Evolutionary conservation across 2,113 vertebrate species (phyloP).

Genomic region (Buteo buteo): DNA sequence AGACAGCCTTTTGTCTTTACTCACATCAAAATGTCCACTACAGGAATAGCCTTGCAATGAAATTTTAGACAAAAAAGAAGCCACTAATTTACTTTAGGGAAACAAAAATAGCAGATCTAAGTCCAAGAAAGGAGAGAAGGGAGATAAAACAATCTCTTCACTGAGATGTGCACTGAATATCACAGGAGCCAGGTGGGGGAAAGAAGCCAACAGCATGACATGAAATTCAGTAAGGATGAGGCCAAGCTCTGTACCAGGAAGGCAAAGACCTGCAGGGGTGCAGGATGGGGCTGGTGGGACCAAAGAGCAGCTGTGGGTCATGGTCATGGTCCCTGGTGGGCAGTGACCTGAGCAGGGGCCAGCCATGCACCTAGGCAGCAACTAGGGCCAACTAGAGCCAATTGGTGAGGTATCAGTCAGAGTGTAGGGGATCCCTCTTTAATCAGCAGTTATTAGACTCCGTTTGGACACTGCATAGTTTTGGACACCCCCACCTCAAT

Average conservation of each 20-base stretch:
- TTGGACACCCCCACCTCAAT: background rate
- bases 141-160: background rate
- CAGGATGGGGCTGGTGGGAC: background rate
- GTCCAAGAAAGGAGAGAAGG: background rate
- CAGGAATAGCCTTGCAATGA: background rate
- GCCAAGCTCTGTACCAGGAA: background rate
- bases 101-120: background rate
- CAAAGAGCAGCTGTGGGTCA: rapidly evolving
- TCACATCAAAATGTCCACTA: background rate
- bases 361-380: background rate
- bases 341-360: background rate
- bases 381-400: background rate
- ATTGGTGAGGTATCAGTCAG: rapidly evolving
- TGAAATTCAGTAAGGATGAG: background rate
- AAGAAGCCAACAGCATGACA: background rate
- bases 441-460: background rate
- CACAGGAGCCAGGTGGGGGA: rapidly evolving
- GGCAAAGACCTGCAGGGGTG: background rate
- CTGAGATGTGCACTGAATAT: background rate
- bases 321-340: background rate
- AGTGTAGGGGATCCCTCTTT: background rate
- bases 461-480: rapidly evolving
- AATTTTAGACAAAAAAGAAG: background rate
- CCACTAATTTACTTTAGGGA: background rate
- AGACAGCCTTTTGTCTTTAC: background rate